Evolutionary conservation across 2,888 invertebrate species (phyloP), one percentile per base, ranked within the genome.

Genomic region (Belgica antarctica): DNA sequence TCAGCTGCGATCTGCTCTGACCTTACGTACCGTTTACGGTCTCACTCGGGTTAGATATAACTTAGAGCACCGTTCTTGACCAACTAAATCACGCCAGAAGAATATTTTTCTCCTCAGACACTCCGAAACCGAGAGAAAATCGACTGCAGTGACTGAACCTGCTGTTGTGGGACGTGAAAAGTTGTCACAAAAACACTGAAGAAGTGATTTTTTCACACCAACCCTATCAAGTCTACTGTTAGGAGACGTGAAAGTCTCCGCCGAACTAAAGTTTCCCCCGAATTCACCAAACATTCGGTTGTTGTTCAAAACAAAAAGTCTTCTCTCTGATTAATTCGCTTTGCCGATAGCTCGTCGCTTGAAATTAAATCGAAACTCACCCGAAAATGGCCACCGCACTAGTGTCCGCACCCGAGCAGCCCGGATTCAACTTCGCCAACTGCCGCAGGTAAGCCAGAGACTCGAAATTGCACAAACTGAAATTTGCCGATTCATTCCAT

Each of bases 381-480:
- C 63, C 62, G 73, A 80, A 78, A 73, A 90, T 90, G 90, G 83
- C 87, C 75, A 84, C 87, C 70, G 83, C 88, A 74, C 80, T 89
- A 71, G 84, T 85, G 72, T 88, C 89, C 61, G 88, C 90, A 79
- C 81, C 87, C 12, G 68, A 68, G 19, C 19, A 68, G 2, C 31
- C 52, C 27, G 94, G 94, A 71, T 94, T 94, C 80, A 90, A 89
- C 68, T 94, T 94, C 75, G 92, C 90, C 74, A 90, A 93, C 76
- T 91, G 89, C 78, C 84, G 85, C 76, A 86, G 94, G 93, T 93
- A 83, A 76, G 71, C 71, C 61, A 34, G n/a, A n/a, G n/a, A n/a
- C n/a, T n/a, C n/a, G n/a, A n/a, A 25, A 28, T 28, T 61, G 46
- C 5, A 70, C 15, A 24, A 71, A 52, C 22, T 71, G 70, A 66